phyloP scores from a whole-genome alignment of 2,888 invertebrate species.

The Galerucella pusilla region DNA sequence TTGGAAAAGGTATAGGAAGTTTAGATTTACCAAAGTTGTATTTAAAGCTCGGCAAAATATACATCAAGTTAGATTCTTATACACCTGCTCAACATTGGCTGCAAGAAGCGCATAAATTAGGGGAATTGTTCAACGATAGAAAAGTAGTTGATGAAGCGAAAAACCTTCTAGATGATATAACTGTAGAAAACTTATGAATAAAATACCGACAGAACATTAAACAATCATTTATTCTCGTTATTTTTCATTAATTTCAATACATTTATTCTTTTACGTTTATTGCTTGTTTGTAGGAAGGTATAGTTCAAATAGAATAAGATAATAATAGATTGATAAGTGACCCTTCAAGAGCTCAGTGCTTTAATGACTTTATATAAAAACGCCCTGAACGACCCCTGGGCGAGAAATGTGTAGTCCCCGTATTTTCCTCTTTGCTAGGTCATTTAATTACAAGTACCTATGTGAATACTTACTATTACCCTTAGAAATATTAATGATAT shows the following conservation, averaged over 20 bases:
- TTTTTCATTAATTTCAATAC: not conserved
- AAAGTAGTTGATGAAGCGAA: slow-evolving; percentile 55
- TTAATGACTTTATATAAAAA: too few relatives aligned
- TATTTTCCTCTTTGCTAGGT: too few relatives aligned
- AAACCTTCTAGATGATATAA: slow-evolving; percentile 4
- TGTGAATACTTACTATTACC: too few relatives aligned
- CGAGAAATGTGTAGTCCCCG: too few relatives aligned
- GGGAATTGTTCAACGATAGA: slow-evolving; percentile 56
- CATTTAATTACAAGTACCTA: too few relatives aligned
- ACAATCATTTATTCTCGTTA: not conserved
- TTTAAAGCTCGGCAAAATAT: slow-evolving; percentile 63
- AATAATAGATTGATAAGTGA: too few relatives aligned
- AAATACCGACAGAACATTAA: not conserved
- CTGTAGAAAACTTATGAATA: not conserved
- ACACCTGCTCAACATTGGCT: slow-evolving; percentile 59
- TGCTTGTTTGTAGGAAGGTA: too few relatives aligned
- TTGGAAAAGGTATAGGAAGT: slow-evolving; percentile 64
- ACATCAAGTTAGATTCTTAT: slow-evolving; percentile 57
- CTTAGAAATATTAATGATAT: too few relatives aligned
- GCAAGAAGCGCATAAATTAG: slow-evolving; percentile 59
- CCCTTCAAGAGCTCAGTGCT: too few relatives aligned
- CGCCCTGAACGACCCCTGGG: too few relatives aligned
- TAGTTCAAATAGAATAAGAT: too few relatives aligned
- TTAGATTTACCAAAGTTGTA: slow-evolving; percentile 63
- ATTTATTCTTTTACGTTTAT: not conserved